phyloP scores from a whole-genome alignment of 2,888 invertebrate genomes.

The Pyrochroa serraticornis region DNA sequence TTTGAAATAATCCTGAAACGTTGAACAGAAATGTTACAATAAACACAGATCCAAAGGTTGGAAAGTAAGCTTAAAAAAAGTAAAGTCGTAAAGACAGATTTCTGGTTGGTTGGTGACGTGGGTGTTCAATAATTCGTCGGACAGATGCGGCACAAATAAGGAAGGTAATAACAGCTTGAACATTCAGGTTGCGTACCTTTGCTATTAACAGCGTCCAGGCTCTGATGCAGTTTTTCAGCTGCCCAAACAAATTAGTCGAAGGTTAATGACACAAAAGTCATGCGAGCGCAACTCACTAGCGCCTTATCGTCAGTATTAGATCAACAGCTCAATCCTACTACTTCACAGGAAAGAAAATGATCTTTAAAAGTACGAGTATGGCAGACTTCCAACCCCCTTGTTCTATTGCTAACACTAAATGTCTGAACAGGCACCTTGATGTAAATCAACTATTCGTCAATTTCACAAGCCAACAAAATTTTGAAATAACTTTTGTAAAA shows the following conservation, averaged over 20 bases:
- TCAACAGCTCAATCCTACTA: constrained; percentile 1
- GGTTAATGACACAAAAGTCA: constrained; percentile 47
- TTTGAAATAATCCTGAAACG: constrained; percentile 33
- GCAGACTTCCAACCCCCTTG: background rate
- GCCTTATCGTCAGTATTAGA: too few relatives aligned
- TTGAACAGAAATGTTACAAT: constrained; percentile 8
- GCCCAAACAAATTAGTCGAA: constrained; percentile 57
- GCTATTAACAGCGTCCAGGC: constrained; percentile 69
- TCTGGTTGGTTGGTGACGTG: constrained; percentile 5
- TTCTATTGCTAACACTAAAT: background rate
- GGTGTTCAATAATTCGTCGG: constrained; percentile 6
- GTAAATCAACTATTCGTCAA: too few relatives aligned
- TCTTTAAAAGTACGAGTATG: constrained; percentile 10
- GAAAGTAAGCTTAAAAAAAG: constrained; percentile 2
- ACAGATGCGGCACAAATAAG: constrained; percentile 9
- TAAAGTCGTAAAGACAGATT: background rate
- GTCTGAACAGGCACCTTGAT: background rate
- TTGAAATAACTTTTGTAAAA: too few relatives aligned
- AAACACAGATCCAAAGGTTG: background rate
- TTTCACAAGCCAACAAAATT: too few relatives aligned
- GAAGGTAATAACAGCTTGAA: constrained; percentile 2
- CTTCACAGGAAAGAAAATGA: constrained; percentile 4
- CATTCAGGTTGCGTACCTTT: constrained; percentile 62
- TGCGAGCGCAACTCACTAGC: constrained; percentile 1
- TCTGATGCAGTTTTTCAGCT: constrained; percentile 67